Percentiles rank a stretch among this genome's conserved stretches.
Conservation (phyloP, 2,888 invertebrate species). For the Endotricha flammealis region DNA sequence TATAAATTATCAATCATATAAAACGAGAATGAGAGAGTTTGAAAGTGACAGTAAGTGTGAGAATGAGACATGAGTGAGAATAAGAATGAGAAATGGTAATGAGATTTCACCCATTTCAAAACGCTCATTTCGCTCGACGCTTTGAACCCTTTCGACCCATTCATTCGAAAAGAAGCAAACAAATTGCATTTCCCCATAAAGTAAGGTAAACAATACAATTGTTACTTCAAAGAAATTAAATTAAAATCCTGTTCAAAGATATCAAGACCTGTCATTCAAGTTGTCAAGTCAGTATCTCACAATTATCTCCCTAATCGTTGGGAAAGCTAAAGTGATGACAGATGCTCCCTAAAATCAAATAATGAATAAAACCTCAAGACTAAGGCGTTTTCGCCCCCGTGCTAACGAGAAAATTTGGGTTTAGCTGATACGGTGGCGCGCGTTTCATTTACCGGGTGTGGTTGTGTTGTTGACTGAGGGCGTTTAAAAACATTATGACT, state of each 20-base stretch:
- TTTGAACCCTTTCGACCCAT: too few species aligned
- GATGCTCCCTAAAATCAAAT: slow-evolving; percentile 61
- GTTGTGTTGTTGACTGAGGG: slow-evolving; percentile 14
- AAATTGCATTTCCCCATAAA: too few species aligned
- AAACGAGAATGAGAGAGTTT: too few species aligned
- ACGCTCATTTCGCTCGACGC: too few species aligned
- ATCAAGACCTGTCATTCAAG: slow-evolving; percentile 19
- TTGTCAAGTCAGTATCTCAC: slow-evolving; percentile 16
- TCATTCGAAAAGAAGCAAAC: too few species aligned
- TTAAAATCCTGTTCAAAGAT: neutral
- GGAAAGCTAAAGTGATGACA: slow-evolving; percentile 46
- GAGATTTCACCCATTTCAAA: too few species aligned
- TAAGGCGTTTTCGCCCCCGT: slow-evolving; percentile 55
- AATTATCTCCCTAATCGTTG: slow-evolving; percentile 31
- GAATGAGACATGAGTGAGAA: too few species aligned
- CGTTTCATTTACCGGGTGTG: slow-evolving; percentile 39
- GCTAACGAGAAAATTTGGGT: slow-evolving; percentile 69
- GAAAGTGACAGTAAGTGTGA: too few species aligned
- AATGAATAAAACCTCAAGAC: slow-evolving; percentile 63
- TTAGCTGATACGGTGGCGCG: slow-evolving; percentile 55
- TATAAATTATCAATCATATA: too few species aligned
- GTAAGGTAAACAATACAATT: neutral
- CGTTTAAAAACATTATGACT: too few species aligned
- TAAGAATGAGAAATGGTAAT: too few species aligned
- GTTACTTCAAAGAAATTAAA: too few species aligned